Evolutionary conservation across 2,888 invertebrate genomes (phyloP).

Genomic region (Cephus sareptanus): DNA sequence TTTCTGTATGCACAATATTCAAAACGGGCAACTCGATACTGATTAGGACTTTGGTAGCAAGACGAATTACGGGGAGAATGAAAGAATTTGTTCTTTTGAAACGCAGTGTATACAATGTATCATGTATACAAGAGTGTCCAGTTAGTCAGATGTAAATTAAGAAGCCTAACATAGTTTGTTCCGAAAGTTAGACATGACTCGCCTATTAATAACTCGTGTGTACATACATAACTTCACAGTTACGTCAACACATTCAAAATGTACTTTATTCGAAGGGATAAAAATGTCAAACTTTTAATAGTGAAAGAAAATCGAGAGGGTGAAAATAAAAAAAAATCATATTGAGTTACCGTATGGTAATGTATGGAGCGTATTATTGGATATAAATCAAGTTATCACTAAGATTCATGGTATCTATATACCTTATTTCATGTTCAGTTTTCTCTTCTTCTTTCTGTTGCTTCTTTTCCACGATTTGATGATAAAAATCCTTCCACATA

Average conservation of each 20-base stretch:
- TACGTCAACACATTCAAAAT: background rate
- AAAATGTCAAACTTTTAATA: background rate
- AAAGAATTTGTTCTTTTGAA: background rate
- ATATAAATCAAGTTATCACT: background rate
- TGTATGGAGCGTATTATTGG: background rate
- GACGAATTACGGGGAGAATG: background rate
- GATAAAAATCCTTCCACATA: slow-evolving; percentile 82
- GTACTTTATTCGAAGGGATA: background rate
- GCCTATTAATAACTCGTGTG: background rate
- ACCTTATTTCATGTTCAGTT: slow-evolving; percentile 77
- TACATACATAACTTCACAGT: background rate
- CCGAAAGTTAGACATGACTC: background rate
- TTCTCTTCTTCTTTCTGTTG: slow-evolving; percentile 73
- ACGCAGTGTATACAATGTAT: background rate
- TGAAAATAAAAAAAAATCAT: background rate
- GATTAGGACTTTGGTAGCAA: background rate
- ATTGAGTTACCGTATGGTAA: background rate
- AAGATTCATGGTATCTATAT: slow-evolving; percentile 31
- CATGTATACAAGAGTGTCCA: background rate
- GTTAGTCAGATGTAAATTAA: background rate
- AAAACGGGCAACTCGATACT: background rate
- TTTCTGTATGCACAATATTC: background rate
- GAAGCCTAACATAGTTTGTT: background rate
- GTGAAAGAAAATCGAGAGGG: background rate
- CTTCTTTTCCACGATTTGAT: slow-evolving; percentile 67